Base-by-base conservation (phyloP, 2,113 vertebrate genomes). In the Alectura lathami region DNA sequence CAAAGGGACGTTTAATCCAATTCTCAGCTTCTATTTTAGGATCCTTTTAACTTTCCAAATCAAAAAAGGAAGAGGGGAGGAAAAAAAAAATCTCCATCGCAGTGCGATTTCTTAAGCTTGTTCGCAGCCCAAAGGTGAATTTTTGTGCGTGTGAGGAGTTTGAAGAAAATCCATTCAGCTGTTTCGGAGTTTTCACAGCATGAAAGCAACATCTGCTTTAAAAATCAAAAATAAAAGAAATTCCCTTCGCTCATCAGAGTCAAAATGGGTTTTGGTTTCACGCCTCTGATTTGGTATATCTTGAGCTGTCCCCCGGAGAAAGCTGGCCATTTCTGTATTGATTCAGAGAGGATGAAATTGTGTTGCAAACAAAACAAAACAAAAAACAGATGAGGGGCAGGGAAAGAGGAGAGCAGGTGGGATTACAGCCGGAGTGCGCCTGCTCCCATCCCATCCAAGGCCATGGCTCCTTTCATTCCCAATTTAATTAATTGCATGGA, bases 201-300 rank as follows among this genome's bases (percentile, higher is more conserved):
- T 95, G 91, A 95, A 96, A 94, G 80, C 89, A 96, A 93, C 97
- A 96, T 95, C 96, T 97, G 97, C 86, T 94, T 96, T 86, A 56
- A 91, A 94, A 93, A 93, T 79, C 11, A 85, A 91, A 89, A 94
- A 73, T 91, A 93, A 94, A 96, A 88, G 72, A 92, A 80, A 81
- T 67, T 92, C 93, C 86, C 77, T 88, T 94, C 94, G 89, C 93
- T 96, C 88, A 87, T 94, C 80, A 83, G 89, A 94, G 43, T 70
- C 77, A 89, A 91, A 91, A 93, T 87, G 86, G 88, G 85, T 73
- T 95, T 94, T 91, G 78, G 74, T 91, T 95, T 95, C 88, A 92
- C 1, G 50, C 72, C 32, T 93, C 89, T 93, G 81, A 81, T 91
- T 89, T 53, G 54, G 87, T 53, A 21, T 50, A 70, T 42, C 50